phyloP scores from a whole-genome alignment of 2,113 vertebrate species.

The Aphyosemion australe region DNA sequence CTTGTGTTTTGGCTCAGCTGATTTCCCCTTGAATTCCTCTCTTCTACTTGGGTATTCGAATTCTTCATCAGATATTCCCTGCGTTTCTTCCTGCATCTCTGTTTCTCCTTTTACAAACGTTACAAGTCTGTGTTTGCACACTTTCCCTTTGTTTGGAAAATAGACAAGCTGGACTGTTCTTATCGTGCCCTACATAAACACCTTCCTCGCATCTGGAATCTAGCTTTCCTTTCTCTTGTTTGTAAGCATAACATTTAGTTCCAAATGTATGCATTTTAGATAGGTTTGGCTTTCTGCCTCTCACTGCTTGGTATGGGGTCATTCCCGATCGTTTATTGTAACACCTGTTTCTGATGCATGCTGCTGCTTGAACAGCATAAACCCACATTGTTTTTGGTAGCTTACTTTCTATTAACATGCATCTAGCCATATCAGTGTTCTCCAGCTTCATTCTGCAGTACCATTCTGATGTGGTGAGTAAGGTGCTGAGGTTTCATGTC shows the following conservation, averaged over 20 bases:
- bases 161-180: too few relatives aligned
- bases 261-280: neutral
- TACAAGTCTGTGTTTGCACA: too few relatives aligned
- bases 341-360: slow-evolving; percentile 1
- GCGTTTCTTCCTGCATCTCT: neutral
- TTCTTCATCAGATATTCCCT: neutral
- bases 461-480: slow-evolving; percentile 14
- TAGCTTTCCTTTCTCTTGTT: too few relatives aligned
- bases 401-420: neutral
- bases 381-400: slow-evolving; percentile 10
- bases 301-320: too few relatives aligned
- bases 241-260: too few relatives aligned
- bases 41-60: too few relatives aligned
- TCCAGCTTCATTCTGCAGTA: neutral
- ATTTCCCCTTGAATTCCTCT: too few relatives aligned
- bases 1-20: too few relatives aligned
- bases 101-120: neutral
- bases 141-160: neutral
- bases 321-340: accelerated
- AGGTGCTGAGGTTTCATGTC: slow-evolving; percentile 27
- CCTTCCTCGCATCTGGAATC: too few relatives aligned
- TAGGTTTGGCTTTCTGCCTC: neutral
- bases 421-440: neutral
- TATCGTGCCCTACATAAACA: too few relatives aligned
- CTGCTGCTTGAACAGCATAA: neutral